Evolutionary conservation across 2,797 vertebrate genomes (phyloP).

Genomic region (Centroberyx gerrardi): DNA sequence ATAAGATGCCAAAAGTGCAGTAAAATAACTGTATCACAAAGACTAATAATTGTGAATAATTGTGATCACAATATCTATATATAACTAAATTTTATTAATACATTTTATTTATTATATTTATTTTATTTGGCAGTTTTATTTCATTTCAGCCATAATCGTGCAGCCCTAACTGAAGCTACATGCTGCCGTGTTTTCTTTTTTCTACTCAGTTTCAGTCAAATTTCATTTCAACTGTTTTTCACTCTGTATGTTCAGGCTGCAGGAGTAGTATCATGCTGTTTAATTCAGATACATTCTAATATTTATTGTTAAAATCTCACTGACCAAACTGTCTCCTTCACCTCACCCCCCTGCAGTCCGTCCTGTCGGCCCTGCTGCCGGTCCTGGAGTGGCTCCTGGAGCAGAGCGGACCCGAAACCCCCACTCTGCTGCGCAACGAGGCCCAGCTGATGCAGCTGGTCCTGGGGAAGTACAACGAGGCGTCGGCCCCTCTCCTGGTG

Average conservation of each 20-base stretch:
- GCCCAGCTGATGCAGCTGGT: constrained; percentile 86
- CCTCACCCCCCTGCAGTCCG: constrained; percentile 73
- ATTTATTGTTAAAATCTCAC: not conserved
- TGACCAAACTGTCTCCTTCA: too few species aligned
- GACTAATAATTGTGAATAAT: too few species aligned
- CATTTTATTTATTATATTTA: not conserved
- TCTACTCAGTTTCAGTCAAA: too few species aligned
- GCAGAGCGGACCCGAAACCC: constrained; percentile 81
- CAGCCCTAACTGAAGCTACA: not conserved
- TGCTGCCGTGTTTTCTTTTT: not conserved
- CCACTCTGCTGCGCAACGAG: constrained; percentile 86
- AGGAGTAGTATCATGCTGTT: not conserved
- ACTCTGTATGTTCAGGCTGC: too few species aligned
- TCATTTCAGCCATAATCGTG: too few species aligned
- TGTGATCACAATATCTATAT: too few species aligned
- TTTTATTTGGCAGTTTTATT: not conserved
- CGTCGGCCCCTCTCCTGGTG: constrained; percentile 88
- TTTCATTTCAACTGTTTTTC: too few species aligned
- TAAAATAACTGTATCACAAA: too few species aligned
- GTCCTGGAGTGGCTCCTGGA: constrained; percentile 87
- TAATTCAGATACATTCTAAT: not conserved
- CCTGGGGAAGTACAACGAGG: constrained; percentile 90
- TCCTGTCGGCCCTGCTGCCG: constrained; percentile 88
- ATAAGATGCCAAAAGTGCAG: too few species aligned
- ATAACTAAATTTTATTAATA: too few species aligned